These are phyloP conservation scores for Excalfactoria chinensis DNA, from an alignment of 2,113 vertebrate genomes.

Conservation along the genomic window DNA sequence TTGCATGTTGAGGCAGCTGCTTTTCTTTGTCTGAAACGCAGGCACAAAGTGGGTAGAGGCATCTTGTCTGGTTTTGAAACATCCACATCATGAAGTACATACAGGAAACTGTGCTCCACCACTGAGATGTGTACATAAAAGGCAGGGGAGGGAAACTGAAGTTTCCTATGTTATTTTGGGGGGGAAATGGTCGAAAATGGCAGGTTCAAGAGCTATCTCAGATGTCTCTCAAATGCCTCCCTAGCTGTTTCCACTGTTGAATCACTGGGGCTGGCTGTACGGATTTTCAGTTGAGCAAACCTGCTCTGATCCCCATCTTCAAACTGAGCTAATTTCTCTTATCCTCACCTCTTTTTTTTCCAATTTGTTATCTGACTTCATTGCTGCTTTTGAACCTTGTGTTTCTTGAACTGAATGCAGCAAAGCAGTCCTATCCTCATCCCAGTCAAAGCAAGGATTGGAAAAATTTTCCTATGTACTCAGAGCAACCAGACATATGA, in stretches of 20 bases:
- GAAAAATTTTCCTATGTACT: not conserved
- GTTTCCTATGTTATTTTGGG: not conserved
- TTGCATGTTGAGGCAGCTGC: not conserved
- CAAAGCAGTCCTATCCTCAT: not conserved
- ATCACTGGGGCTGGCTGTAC: not conserved
- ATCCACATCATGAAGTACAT: not conserved
- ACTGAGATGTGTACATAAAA: fast-evolving
- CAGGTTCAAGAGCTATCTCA: not conserved
- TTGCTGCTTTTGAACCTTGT: not conserved
- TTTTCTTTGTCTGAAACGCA: not conserved
- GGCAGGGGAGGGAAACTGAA: too few species aligned
- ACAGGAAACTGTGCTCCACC: not conserved
- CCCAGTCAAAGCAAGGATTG: not conserved
- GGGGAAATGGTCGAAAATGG: not conserved
- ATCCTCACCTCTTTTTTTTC: not conserved
- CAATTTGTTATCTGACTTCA: not conserved
- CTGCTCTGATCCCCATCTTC: not conserved
- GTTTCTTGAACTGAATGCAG: not conserved
- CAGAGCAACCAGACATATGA: not conserved
- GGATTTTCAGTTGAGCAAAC: not conserved
- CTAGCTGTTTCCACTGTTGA: not conserved
- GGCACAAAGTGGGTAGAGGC: not conserved
- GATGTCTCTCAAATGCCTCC: not conserved
- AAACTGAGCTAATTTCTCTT: fast-evolving
- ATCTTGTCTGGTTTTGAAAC: fast-evolving